phyloP scores from a whole-genome alignment of 2,888 invertebrate species.

The Sinopyrophorus schimmeli region DNA sequence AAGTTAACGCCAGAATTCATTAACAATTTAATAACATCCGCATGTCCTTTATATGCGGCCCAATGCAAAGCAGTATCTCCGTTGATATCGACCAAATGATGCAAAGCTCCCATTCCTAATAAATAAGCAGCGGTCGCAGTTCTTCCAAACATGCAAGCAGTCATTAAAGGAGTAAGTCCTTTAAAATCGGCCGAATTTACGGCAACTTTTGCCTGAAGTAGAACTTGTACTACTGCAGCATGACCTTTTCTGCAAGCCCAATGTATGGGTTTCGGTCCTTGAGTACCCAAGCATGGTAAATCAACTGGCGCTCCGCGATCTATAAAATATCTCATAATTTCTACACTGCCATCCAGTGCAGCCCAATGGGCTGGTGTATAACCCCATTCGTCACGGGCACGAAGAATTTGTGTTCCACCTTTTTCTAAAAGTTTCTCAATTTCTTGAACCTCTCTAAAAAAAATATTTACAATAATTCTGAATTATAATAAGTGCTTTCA shows the following conservation, averaged over 20 bases:
- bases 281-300: conserved; percentile 82
- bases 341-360: conserved; percentile 86
- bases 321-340: conserved; percentile 83
- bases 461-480: too few relatives aligned
- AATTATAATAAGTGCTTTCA: too few relatives aligned
- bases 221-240: conserved; percentile 81
- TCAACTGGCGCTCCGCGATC: conserved; percentile 84
- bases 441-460: conserved; percentile 74
- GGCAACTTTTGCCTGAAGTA: conserved; percentile 79
- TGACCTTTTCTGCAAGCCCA: conserved; percentile 94
- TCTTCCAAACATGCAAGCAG: conserved; percentile 91
- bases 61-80: conserved; percentile 93
- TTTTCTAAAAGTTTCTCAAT: conserved; percentile 84
- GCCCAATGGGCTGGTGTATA: conserved; percentile 95
- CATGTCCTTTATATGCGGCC: conserved; percentile 92
- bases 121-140: conserved; percentile 89
- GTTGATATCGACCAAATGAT: conserved; percentile 86
- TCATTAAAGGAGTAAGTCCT: conserved; percentile 86
- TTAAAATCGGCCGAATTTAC: conserved; percentile 91
- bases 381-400: conserved; percentile 86
- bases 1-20: conserved; percentile 91
- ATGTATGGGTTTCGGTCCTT: conserved; percentile 89
- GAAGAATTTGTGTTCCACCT: conserved; percentile 74
- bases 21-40: conserved; percentile 82
- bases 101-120: conserved; percentile 85